Conservation (phyloP, 1,140 invertebrate genomes). For the Neodiprion fabricii region DNA sequence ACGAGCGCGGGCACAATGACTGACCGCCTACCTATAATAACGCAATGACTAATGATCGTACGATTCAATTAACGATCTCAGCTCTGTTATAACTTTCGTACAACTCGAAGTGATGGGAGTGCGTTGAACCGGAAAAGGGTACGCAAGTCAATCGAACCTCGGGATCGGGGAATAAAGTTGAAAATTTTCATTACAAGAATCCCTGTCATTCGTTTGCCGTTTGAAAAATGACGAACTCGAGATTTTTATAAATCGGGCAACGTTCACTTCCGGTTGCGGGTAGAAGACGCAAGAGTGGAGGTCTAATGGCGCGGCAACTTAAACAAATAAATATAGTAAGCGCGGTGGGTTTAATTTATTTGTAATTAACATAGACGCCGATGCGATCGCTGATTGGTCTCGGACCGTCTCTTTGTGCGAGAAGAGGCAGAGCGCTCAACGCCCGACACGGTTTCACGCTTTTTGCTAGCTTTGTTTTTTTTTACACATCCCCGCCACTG, state of each 20-base stretch:
- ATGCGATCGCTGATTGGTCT: conserved; percentile 11
- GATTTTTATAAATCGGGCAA: no score
- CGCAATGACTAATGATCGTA: conserved; percentile 63
- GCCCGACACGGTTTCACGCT: neutral
- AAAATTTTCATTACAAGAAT: no score
- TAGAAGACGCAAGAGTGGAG: no score
- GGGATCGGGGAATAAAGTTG: no score
- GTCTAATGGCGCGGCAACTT: neutral
- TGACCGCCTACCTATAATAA: conserved; percentile 17
- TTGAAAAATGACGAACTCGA: no score
- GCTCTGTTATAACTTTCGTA: conserved; percentile 17
- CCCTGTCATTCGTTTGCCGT: no score
- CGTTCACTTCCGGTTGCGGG: no score
- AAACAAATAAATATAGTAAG: neutral
- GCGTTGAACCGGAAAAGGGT: no score
- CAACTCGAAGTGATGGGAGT: no score
- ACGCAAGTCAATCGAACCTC: no score
- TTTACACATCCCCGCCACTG: neutral
- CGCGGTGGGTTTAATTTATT: conserved; percentile 33
- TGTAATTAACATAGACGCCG: conserved; percentile 38
- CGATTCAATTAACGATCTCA: conserved; percentile 62
- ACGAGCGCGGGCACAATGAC: conserved; percentile 49
- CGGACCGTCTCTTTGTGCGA: neutral
- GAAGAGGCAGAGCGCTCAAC: neutral
- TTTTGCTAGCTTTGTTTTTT: neutral